These are phyloP conservation scores for Drosophila neocordata DNA, from an alignment of 1,140 invertebrate species.

Conservation along the genomic window DNA sequence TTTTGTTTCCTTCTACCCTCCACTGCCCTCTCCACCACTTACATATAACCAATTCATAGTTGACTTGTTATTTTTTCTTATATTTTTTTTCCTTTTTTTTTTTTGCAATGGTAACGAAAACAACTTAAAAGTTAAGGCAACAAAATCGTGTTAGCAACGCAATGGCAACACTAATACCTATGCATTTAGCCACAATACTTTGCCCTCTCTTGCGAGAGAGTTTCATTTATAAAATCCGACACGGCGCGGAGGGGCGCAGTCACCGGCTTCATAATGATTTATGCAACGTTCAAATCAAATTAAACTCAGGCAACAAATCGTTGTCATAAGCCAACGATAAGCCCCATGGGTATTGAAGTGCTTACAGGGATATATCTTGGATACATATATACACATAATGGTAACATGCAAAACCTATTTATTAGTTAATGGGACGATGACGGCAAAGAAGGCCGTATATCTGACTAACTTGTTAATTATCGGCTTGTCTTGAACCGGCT, in stretches of 20 bases:
- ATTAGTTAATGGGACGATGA: slow-evolving; percentile 52
- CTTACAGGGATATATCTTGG: slow-evolving; percentile 16
- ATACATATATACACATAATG: background rate
- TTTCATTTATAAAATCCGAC: slow-evolving; percentile 66
- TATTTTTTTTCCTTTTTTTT: background rate
- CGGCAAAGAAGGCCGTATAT: slow-evolving; percentile 2
- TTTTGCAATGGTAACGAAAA: slow-evolving; percentile 25
- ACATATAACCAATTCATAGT: background rate
- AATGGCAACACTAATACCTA: slow-evolving; percentile 23
- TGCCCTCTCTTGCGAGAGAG: slow-evolving; percentile 38
- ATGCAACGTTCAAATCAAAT: slow-evolving; percentile 43
- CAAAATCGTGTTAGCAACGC: slow-evolving; percentile 35
- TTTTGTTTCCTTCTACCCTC: background rate
- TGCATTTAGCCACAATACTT: slow-evolving; percentile 6
- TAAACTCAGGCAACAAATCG: slow-evolving; percentile 38
- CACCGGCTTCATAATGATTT: slow-evolving; percentile 48
- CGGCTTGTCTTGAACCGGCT: slow-evolving; percentile 11
- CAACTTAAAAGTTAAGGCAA: slow-evolving; percentile 24
- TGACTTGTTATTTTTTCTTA: slow-evolving; percentile 6
- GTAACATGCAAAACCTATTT: slow-evolving; percentile 32
- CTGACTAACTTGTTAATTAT: slow-evolving; percentile 20
- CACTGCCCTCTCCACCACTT: no score
- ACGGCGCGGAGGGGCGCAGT: slow-evolving; percentile 56
- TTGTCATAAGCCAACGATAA: slow-evolving; percentile 45
- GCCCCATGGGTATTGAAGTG: slow-evolving; percentile 26